Percentiles rank a stretch among this genome's conserved stretches.
These are phyloP conservation scores for Drosophila fulvimacula DNA, from an alignment of 2,888 invertebrate genomes.

Conservation along the genomic window DNA sequence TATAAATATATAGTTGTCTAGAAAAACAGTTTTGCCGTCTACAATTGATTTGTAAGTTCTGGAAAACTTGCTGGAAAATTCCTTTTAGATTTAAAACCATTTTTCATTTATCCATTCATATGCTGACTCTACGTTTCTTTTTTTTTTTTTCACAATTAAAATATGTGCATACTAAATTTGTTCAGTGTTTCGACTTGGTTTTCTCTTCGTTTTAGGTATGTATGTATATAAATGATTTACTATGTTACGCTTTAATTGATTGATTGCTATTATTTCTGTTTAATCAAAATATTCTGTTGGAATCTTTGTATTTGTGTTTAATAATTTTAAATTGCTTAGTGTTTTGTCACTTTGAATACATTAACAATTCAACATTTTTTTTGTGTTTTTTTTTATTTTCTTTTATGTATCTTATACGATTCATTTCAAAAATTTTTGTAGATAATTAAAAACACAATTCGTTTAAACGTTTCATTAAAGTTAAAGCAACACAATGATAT, in stretches of 20 bases:
- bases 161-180: conserved; percentile 56
- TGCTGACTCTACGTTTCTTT: conserved; percentile 29
- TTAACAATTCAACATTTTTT: conserved; percentile 59
- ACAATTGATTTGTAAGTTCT: conserved; percentile 22
- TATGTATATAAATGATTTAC: conserved; percentile 48
- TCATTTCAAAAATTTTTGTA: conserved; percentile 39
- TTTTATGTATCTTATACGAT: conserved; percentile 48
- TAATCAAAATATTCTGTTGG: conserved; percentile 59
- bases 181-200: conserved; percentile 39
- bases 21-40: conserved; percentile 30
- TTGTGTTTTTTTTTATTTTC: conserved; percentile 14
- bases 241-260: conserved; percentile 58
- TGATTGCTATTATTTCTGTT: conserved; percentile 61
- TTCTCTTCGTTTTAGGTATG: conserved; percentile 12
- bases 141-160: conserved; percentile 44
- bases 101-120: conserved; percentile 4
- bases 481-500: conserved; percentile 71
- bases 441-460: conserved; percentile 53
- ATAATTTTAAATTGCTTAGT: conserved; percentile 56
- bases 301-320: conserved; percentile 38
- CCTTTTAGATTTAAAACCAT: conserved; percentile 13
- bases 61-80: conserved; percentile 28
- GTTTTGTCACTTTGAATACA: conserved; percentile 58
- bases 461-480: conserved; percentile 36
- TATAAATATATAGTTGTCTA: conserved; percentile 42